A percentile compares a stretch with the other conserved stretches of the same genome.
Evolutionary conservation across 2,888 invertebrate species (phyloP).

Genomic region (Lycaena phlaeas): DNA sequence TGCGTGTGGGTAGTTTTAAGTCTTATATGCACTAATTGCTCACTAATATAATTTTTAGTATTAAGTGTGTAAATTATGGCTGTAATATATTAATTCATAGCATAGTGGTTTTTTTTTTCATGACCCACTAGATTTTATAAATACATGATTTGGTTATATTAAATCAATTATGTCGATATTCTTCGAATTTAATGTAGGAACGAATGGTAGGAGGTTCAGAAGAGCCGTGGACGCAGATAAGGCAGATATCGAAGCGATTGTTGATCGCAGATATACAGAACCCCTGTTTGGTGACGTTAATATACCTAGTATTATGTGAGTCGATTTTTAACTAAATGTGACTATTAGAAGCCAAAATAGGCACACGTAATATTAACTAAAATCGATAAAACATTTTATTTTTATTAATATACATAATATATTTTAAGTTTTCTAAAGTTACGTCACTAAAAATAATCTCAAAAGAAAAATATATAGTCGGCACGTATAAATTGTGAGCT

Average conservation of each 20-base stretch:
- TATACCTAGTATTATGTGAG: conserved; percentile 52
- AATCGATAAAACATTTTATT: too few species aligned
- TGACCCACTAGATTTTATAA: conserved; percentile 32
- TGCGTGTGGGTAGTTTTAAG: not conserved
- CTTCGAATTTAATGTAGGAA: conserved; percentile 47
- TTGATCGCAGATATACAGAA: conserved; percentile 28
- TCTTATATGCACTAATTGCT: not conserved
- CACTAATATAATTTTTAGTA: conserved; percentile 26
- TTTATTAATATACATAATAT: too few species aligned
- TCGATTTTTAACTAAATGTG: too few species aligned
- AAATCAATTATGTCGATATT: conserved; percentile 48
- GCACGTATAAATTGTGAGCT: too few species aligned
- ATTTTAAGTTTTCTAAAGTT: too few species aligned
- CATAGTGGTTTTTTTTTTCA: conserved; percentile 32
- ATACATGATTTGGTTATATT: conserved; percentile 1
- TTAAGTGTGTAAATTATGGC: conserved; percentile 44
- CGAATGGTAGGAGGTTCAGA: conserved; percentile 41
- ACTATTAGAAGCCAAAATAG: too few species aligned
- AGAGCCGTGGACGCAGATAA: conserved; percentile 51
- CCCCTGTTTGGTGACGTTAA: conserved; percentile 37
- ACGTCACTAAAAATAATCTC: too few species aligned
- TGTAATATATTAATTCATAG: conserved; percentile 54
- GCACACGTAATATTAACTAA: too few species aligned
- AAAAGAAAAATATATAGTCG: too few species aligned
- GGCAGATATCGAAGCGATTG: conserved; percentile 36